Evolutionary conservation across 2,113 vertebrate species (phyloP).

Genomic region (Isurus oxyrinchus): DNA sequence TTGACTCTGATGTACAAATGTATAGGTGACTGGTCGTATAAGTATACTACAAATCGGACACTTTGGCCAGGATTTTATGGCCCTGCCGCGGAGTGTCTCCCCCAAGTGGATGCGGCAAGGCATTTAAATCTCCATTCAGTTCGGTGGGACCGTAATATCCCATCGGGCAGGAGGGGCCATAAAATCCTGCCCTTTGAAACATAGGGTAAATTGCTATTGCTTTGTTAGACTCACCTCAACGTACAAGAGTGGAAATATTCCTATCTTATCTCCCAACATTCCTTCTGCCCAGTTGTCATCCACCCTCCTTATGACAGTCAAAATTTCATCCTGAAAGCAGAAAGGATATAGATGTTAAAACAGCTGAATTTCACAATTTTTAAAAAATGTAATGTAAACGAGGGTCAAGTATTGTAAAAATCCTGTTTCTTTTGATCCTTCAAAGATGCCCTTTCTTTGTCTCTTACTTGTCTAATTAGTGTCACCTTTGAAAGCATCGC

Average conservation of each 20-base stretch:
- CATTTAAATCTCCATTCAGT: no score
- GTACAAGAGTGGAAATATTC: slow-evolving; percentile 93
- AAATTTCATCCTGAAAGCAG: slow-evolving; percentile 80
- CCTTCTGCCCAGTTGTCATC: slow-evolving; percentile 99
- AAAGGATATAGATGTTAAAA: slow-evolving; percentile 40
- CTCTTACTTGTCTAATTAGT: not conserved
- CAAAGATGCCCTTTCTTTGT: not conserved
- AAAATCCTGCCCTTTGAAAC: no score
- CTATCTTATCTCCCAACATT: slow-evolving; percentile 97
- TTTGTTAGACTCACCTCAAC: slow-evolving; percentile 75
- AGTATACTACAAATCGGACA: not conserved
- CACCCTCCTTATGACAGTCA: slow-evolving; percentile 94
- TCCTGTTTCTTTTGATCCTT: not conserved
- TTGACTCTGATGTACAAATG: not conserved
- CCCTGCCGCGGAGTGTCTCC: no score
- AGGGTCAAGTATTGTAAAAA: no score
- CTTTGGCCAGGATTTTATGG: no score
- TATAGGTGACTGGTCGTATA: not conserved
- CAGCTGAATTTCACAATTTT: not conserved
- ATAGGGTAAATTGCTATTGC: not conserved
- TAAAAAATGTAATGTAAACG: not conserved
- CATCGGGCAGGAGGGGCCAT: no score
- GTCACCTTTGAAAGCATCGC: not conserved
- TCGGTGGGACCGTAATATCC: no score
- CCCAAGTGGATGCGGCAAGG: no score